Percentiles rank a stretch among this genome's conserved stretches.
Conservation (phyloP, 2,113 vertebrate species). For the Leucopsar rothschildi region DNA sequence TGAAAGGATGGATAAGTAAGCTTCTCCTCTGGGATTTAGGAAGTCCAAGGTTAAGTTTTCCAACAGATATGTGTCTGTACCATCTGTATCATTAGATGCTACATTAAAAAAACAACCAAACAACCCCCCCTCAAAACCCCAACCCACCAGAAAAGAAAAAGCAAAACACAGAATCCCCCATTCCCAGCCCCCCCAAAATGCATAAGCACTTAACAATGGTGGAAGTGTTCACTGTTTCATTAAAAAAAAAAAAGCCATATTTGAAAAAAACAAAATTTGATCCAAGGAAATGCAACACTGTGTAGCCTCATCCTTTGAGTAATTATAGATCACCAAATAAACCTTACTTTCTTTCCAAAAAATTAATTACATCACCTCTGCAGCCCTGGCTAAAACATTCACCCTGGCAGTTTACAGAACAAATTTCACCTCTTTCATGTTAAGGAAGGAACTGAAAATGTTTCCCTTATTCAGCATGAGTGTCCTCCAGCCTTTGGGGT, state of each 20-base stretch:
- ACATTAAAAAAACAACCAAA: neutral
- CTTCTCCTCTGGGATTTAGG: neutral
- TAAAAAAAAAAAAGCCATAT: neutral
- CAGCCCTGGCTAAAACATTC: neutral
- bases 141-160: neutral
- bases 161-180: neutral
- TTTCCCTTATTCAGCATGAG: neutral
- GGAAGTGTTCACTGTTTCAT: neutral
- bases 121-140: fast-evolving
- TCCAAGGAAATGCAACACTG: neutral
- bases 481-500: neutral
- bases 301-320: neutral
- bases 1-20: neutral
- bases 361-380: neutral
- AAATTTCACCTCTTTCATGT: neutral
- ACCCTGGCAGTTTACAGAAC: neutral
- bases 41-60: neutral
- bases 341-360: neutral
- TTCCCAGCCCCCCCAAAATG: neutral
- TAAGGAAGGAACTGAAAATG: neutral
- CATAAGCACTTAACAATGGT: neutral
- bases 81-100: neutral
- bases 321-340: neutral
- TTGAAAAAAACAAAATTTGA: neutral
- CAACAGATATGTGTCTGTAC: neutral